phyloP scores from a whole-genome alignment of 2,113 vertebrate species.

The Lanius collurio region DNA sequence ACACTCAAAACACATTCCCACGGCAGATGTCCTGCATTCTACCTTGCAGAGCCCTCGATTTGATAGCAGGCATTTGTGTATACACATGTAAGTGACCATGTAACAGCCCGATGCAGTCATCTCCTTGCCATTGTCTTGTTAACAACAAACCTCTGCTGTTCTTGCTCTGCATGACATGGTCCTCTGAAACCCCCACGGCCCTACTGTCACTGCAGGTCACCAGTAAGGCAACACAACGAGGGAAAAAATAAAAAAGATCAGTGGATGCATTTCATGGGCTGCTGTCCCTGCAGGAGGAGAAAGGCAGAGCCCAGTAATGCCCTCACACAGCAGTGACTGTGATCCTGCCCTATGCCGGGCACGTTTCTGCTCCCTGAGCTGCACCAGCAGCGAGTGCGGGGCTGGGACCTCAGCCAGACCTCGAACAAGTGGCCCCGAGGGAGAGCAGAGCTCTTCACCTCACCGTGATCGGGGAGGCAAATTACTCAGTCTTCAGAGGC shows the following conservation, averaged over 20 bases:
- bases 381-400: neutral
- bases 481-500: neutral
- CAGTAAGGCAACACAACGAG: neutral
- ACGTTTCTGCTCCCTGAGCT: neutral
- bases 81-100: neutral
- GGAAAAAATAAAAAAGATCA: too few species aligned
- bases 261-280: neutral
- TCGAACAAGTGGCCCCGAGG: neutral
- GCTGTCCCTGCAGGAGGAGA: neutral
- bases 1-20: neutral
- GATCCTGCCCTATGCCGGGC: neutral
- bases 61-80: neutral
- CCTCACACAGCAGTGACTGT: rapidly evolving
- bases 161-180: rapidly evolving
- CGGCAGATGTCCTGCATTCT: neutral
- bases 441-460: neutral
- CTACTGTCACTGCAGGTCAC: neutral
- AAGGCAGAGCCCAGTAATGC: neutral
- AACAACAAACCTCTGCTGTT: neutral
- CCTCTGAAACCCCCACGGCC: rapidly evolving
- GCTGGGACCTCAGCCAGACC: neutral
- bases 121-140: neutral
- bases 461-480: neutral
- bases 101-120: neutral
- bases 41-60: neutral